A percentile compares a stretch with the other conserved stretches of the same genome.
These are phyloP conservation scores for Beaufortia kweichowensis DNA, from an alignment of 2,113 vertebrate genomes.

Conservation along the genomic window DNA sequence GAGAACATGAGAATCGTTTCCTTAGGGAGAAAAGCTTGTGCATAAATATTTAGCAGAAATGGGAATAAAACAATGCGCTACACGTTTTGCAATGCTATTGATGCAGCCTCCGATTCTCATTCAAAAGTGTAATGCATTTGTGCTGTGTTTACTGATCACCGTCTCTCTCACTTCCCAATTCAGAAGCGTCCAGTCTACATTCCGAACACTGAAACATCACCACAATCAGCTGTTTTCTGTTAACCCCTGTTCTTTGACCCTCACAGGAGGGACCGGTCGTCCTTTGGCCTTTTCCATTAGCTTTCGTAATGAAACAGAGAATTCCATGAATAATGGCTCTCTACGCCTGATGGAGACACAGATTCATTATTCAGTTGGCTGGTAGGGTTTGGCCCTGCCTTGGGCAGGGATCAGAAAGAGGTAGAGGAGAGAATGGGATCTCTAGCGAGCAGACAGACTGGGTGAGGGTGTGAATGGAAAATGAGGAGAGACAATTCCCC, in stretches of 20 bases:
- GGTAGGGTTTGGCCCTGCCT: slow-evolving; percentile 43
- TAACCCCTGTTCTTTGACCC: slow-evolving; percentile 38
- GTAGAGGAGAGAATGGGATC: slow-evolving; percentile 58
- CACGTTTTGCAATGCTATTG: slow-evolving; percentile 12
- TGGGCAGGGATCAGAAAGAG: slow-evolving; percentile 53
- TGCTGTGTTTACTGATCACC: slow-evolving; percentile 34
- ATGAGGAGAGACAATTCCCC: slow-evolving; percentile 34
- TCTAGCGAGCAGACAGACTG: slow-evolving; percentile 57
- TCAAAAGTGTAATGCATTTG: slow-evolving; percentile 12
- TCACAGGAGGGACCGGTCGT: slow-evolving; percentile 36
- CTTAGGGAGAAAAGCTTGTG: slow-evolving; percentile 27
- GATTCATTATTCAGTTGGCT: slow-evolving; percentile 63
- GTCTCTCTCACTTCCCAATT: slow-evolving; percentile 46
- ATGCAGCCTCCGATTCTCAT: slow-evolving; percentile 35
- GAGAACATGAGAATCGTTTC: slow-evolving; percentile 32
- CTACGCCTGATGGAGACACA: slow-evolving; percentile 61
- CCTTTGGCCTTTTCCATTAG: slow-evolving; percentile 62
- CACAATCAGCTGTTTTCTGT: slow-evolving; percentile 62
- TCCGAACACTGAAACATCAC: slow-evolving; percentile 28
- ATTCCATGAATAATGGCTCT: slow-evolving; percentile 53
- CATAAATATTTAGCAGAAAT: slow-evolving; percentile 38
- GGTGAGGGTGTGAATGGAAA: slow-evolving; percentile 32
- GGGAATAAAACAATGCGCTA: slow-evolving; percentile 19
- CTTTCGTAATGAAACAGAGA: slow-evolving; percentile 63
- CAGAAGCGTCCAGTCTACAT: neutral